Evolutionary conservation across 2,797 vertebrate species (phyloP).

Genomic region (Hyperoplus lanceolatus): DNA sequence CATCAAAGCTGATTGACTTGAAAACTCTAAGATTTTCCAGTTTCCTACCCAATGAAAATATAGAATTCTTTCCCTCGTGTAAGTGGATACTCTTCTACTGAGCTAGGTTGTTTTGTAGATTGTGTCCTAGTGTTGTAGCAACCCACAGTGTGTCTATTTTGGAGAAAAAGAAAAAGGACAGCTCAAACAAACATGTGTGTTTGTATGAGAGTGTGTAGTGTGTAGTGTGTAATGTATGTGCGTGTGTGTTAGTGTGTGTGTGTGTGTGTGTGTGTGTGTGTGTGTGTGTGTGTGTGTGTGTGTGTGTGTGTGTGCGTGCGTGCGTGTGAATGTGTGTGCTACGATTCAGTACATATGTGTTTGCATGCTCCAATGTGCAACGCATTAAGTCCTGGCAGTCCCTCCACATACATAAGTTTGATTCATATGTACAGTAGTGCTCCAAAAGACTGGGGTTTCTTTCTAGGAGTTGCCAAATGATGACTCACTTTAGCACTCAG

Average conservation of each 20-base stretch:
- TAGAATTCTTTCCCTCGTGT: constrained; percentile 62
- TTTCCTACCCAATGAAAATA: constrained; percentile 72
- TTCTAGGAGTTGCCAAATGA: constrained; percentile 76
- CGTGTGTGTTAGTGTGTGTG: constrained; percentile 21
- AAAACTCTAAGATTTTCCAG: constrained; percentile 75
- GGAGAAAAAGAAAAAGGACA: constrained; percentile 71
- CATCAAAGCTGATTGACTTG: constrained; percentile 40
- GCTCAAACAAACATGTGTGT: constrained; percentile 80
- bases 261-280: constrained; percentile 61
- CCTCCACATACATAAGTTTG: constrained; percentile 75
- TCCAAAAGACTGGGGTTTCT: constrained; percentile 79
- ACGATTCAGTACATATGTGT: constrained; percentile 72
- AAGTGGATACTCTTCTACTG: constrained; percentile 72
- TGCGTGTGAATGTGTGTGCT: constrained; percentile 33
- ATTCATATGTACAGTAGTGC: constrained; percentile 84
- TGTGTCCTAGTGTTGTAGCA: constrained; percentile 86
- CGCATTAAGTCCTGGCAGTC: constrained; percentile 86
- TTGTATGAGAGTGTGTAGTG: constrained; percentile 54
- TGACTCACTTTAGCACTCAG: constrained; percentile 80
- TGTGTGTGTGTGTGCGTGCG: constrained; percentile 41
- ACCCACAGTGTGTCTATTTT: constrained; percentile 81
- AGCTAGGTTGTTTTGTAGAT: constrained; percentile 81
- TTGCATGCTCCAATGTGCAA: constrained; percentile 85
- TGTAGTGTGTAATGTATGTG: constrained; percentile 9
- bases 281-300: constrained; percentile 60